phyloP scores from a whole-genome alignment of 2,797 vertebrate genomes.

The Mastacembelus armatus region DNA sequence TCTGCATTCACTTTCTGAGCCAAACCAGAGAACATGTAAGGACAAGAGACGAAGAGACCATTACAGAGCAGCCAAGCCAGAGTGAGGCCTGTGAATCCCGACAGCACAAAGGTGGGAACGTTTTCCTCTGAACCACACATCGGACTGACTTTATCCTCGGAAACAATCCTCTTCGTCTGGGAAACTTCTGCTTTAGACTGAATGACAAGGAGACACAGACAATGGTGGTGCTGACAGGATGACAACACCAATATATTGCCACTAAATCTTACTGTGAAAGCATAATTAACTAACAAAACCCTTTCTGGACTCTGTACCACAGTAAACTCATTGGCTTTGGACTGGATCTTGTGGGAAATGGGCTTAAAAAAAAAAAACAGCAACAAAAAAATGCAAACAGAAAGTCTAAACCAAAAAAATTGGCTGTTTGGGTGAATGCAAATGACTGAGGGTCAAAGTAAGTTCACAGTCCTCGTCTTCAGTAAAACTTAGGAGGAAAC shows the following conservation, averaged over 20 bases:
- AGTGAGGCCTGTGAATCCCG: conserved; percentile 34
- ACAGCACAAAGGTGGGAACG: conserved; percentile 65
- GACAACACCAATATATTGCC: conserved; percentile 10
- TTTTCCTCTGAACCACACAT: conserved; percentile 41
- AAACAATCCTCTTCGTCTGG: conserved; percentile 55
- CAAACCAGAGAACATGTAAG: conserved; percentile 43
- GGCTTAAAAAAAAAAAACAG: neutral
- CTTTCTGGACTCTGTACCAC: conserved; percentile 2
- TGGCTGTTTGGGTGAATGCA: too few relatives aligned
- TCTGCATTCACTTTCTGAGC: conserved; percentile 51
- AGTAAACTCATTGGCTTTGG: neutral
- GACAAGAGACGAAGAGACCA: conserved; percentile 38
- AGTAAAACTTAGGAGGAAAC: too few relatives aligned
- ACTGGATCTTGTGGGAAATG: conserved; percentile 1
- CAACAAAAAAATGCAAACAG: too few relatives aligned
- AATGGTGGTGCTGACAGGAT: conserved; percentile 35
- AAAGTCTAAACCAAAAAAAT: too few relatives aligned
- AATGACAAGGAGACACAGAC: conserved; percentile 43
- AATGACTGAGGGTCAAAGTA: too few relatives aligned
- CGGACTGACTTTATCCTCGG: conserved; percentile 23
- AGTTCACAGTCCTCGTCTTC: too few relatives aligned
- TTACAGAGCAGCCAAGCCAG: conserved; percentile 29
- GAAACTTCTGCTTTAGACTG: conserved; percentile 25
- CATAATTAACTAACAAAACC: conserved; percentile 29
- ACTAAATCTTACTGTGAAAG: neutral